phyloP scores from a whole-genome alignment of 2,797 vertebrate genomes.

The Microhierax caerulescens region DNA sequence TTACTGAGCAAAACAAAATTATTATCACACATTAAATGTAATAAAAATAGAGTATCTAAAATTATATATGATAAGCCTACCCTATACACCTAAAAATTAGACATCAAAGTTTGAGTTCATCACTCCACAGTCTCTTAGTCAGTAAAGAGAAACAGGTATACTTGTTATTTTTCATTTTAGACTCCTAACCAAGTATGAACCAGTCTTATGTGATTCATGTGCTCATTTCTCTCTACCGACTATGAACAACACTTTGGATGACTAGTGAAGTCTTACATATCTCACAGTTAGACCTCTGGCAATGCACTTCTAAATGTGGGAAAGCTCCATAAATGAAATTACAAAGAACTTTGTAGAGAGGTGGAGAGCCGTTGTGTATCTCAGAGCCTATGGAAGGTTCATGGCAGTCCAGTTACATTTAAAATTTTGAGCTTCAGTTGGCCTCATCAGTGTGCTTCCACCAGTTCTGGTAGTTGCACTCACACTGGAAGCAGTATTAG shows the following conservation, averaged over 20 bases:
- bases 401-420: not conserved
- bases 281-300: not conserved
- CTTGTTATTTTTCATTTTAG: not conserved
- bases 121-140: not conserved
- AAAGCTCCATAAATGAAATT: not conserved
- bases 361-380: fast-evolving
- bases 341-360: not conserved
- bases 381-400: not conserved
- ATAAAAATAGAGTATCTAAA: not conserved
- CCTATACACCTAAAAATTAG: not conserved
- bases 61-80: not conserved
- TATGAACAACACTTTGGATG: not conserved
- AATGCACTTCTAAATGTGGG: not conserved
- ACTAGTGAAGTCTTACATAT: not conserved
- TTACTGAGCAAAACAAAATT: not conserved
- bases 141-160: not conserved
- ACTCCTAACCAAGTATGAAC: not conserved
- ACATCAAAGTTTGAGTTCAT: not conserved
- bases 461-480: not conserved
- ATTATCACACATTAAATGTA: not conserved
- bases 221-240: not conserved
- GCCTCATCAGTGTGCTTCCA: not conserved
- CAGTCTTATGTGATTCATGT: not conserved
- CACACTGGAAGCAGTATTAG: not conserved
- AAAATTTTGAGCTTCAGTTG: not conserved